Conservation (phyloP, 2,797 vertebrate species). For the Typhlichthys subterraneus region DNA sequence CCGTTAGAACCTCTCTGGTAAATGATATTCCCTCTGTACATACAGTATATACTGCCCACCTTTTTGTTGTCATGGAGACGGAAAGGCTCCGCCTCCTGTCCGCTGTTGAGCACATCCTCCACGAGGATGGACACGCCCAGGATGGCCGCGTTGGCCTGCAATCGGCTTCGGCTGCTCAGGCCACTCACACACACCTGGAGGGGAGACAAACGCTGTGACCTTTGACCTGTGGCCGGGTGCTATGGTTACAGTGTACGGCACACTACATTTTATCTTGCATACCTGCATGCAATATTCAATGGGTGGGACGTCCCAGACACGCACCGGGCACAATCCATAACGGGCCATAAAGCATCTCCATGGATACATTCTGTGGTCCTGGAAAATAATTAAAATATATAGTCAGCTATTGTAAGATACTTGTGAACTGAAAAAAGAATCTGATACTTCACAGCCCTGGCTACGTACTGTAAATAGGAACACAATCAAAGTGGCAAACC, state of each 20-base stretch:
- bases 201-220: not conserved
- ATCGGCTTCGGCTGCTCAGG: slow-evolving; percentile 61
- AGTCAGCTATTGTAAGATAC: too few species aligned
- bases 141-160: slow-evolving; percentile 70
- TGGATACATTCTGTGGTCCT: slow-evolving; percentile 72
- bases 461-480: too few species aligned
- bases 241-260: not conserved
- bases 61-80: slow-evolving; percentile 46
- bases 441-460: too few species aligned
- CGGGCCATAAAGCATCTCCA: slow-evolving; percentile 79
- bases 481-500: too few species aligned
- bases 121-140: slow-evolving; percentile 69
- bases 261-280: not conserved
- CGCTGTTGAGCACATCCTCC: slow-evolving; percentile 72
- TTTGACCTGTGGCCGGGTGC: not conserved
- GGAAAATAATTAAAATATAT: slow-evolving; percentile 7
- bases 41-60: slow-evolving; percentile 3
- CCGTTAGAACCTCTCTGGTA: too few species aligned
- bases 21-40: too few species aligned
- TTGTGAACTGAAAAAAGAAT: not conserved
- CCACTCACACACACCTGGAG: slow-evolving; percentile 77
- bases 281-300: slow-evolving; percentile 81
- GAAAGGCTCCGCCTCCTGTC: slow-evolving; percentile 35
- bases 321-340: slow-evolving; percentile 70
- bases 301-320: slow-evolving; percentile 63